Base-by-base conservation (phyloP, 2,113 vertebrate species). In the Odocoileus virginianus region DNA sequence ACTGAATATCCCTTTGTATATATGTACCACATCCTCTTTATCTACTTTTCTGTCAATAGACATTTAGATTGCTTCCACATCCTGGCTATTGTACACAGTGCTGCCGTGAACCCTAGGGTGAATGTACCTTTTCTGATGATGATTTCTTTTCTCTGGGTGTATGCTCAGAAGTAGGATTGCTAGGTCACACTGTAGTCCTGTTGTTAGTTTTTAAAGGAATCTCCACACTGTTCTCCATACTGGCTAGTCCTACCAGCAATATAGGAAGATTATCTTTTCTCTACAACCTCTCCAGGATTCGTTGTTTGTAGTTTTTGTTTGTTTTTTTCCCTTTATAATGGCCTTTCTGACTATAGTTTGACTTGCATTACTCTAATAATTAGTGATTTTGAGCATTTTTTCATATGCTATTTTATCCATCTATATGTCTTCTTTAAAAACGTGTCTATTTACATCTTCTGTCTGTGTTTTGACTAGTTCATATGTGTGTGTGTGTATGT, bases 101-200 rank as follows among this genome's bases (percentile, higher is more conserved):
- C 76, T 47, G 76, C 27, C 11, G 4, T 50, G 45, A 17, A 5
- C 45, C 45, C 45, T 19, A 8, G 27, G 10, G 15, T 50, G 45
- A 47, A 30, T 47, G 45, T 3, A 3, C 15, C 4, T 33, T 30
- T 79, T 19, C 0, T 1, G 30, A 11, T 50, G 17, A 50, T 2
- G 4, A 15, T 6, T 50, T 14, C 11, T 40, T 43, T 50, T 79
- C 45, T 30, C 45, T 17, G 45, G 27, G 28, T 30, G 16, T 50
- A 1, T 19, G 27, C 28, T 10, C 15, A 30, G 45, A 30, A 11
- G 28, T 30, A 28, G 15, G 27, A 50, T 30, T 11, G 4, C 76
- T 11, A 30, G 28, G 43, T 30, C 28, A 33, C 15, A 3, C 1
- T 2, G 27, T 17, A 47, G 27, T 30, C 6, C 25, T 78, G 27